Percentiles rank a stretch among this genome's conserved stretches.
phyloP scores from a whole-genome alignment of 2,113 vertebrate species.

The Boulengeromyrus knoepffleri region DNA sequence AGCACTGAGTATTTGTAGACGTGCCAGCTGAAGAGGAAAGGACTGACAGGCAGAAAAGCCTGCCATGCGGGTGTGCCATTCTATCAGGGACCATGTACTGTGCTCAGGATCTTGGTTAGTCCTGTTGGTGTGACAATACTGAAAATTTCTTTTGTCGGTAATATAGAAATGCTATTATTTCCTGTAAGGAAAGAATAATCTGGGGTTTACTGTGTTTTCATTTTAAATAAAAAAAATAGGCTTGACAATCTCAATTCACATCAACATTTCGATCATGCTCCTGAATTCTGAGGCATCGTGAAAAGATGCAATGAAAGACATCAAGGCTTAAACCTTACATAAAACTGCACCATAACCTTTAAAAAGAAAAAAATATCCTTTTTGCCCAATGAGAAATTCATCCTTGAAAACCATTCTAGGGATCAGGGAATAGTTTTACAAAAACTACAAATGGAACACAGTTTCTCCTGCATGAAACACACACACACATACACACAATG shows the following conservation, averaged over 20 bases:
- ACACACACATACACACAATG: not conserved
- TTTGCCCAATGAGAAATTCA: not conserved
- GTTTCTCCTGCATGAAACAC: not conserved
- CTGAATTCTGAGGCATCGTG: not conserved
- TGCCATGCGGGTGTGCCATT: not conserved
- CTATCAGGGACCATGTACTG: not conserved
- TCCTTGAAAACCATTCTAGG: not conserved
- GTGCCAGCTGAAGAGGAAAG: not conserved
- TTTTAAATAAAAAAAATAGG: not conserved
- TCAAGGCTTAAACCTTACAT: not conserved
- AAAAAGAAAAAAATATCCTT: not conserved
- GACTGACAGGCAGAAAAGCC: not conserved
- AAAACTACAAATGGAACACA: not conserved
- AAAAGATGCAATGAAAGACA: not conserved
- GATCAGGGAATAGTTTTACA: not conserved
- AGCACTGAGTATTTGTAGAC: not conserved
- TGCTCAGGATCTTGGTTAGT: not conserved
- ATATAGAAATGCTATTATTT: not conserved
- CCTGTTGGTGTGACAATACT: not conserved
- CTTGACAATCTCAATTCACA: not conserved
- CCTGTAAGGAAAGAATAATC: not conserved
- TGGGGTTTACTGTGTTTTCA: not conserved
- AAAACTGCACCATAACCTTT: not conserved
- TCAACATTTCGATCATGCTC: not conserved
- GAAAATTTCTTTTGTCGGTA: not conserved